These are phyloP conservation scores for Drosophila erecta DNA, from an alignment of 1,140 invertebrate genomes.

Conservation along the genomic window DNA sequence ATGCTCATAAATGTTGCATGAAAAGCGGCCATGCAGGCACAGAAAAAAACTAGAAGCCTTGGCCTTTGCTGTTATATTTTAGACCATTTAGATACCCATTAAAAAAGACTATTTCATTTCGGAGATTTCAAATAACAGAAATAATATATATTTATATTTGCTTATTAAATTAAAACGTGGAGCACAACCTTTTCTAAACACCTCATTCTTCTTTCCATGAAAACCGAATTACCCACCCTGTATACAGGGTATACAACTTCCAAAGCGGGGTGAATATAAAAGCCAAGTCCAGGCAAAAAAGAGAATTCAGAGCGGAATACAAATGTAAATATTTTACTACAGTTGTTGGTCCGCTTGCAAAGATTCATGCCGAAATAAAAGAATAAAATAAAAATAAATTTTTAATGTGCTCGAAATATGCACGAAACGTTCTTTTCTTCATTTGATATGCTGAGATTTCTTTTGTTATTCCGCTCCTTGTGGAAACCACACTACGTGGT, in stretches of 20 bases:
- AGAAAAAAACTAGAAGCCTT: slow-evolving; percentile 26
- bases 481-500: slow-evolving; percentile 2
- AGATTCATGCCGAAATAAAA: slow-evolving; percentile 23
- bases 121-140: background rate
- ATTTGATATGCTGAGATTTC: slow-evolving; percentile 50
- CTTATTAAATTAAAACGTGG: too few relatives aligned
- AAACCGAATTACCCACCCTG: background rate
- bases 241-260: background rate
- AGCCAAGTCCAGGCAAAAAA: slow-evolving; percentile 2
- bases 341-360: slow-evolving; percentile 9
- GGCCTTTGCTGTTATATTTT: accelerated
- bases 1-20: slow-evolving; percentile 48
- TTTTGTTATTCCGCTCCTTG: slow-evolving; percentile 12
- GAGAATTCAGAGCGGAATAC: slow-evolving; percentile 10
- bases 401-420: slow-evolving; percentile 46
- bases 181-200: too few relatives aligned
- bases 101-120: background rate
- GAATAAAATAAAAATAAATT: slow-evolving; percentile 45
- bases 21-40: slow-evolving; percentile 16
- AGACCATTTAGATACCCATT: background rate
- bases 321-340: slow-evolving; percentile 47
- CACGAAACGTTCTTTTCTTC: slow-evolving; percentile 21
- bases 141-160: background rate
- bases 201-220: too few relatives aligned
- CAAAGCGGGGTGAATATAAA: slow-evolving; percentile 7